Conservation (phyloP, 2,888 invertebrate species). For the Suillia variegata region DNA sequence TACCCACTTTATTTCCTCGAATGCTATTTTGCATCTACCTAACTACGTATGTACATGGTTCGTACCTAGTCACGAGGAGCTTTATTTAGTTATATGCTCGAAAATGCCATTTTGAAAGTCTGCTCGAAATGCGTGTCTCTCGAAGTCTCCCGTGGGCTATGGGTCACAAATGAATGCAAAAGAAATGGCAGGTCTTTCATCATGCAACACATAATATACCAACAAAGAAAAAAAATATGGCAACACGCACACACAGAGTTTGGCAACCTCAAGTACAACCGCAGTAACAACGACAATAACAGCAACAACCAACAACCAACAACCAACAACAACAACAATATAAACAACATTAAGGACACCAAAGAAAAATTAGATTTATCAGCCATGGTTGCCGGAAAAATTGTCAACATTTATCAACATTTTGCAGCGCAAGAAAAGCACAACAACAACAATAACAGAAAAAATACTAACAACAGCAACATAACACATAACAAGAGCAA, state of each 20-base stretch:
- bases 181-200: neutral
- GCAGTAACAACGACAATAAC: neutral
- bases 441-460: slow-evolving; percentile 14
- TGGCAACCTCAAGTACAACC: too few relatives aligned
- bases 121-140: too few relatives aligned
- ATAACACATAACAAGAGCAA: slow-evolving; percentile 1
- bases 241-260: neutral
- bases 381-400: slow-evolving; percentile 55
- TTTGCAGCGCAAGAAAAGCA: slow-evolving; percentile 37
- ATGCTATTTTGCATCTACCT: too few relatives aligned
- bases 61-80: too few relatives aligned
- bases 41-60: too few relatives aligned
- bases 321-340: neutral
- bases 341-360: slow-evolving; percentile 13
- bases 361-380: slow-evolving; percentile 55
- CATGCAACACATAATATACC: too few relatives aligned
- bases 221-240: too few relatives aligned
- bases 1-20: too few relatives aligned
- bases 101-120: too few relatives aligned
- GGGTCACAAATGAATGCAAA: neutral
- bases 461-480: slow-evolving; percentile 5
- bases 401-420: slow-evolving; percentile 58
- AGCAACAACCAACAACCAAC: neutral
- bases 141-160: too few relatives aligned
- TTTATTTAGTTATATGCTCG: too few relatives aligned